These are phyloP conservation scores for Alligator sinensis DNA, from an alignment of 2,113 vertebrate species.

Conservation along the genomic window DNA sequence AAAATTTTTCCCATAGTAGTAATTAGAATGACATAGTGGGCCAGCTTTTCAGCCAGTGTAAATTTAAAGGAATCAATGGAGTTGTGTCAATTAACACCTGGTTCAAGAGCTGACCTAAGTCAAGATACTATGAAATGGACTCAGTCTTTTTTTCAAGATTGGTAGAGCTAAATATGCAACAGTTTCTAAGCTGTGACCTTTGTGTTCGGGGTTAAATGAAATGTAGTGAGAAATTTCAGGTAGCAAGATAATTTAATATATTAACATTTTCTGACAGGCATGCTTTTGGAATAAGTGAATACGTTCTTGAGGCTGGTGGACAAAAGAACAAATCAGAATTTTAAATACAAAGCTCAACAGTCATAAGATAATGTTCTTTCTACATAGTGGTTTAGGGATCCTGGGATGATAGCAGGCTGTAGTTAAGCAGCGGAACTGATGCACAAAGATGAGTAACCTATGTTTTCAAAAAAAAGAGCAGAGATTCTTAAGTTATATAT, in stretches of 20 bases:
- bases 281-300: background rate
- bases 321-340: slow-evolving; percentile 28
- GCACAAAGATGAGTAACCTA: slow-evolving; percentile 6
- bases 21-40: background rate
- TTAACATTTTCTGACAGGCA: slow-evolving; percentile 21
- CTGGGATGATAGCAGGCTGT: slow-evolving; percentile 74
- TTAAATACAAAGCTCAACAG: slow-evolving; percentile 63
- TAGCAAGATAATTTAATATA: background rate
- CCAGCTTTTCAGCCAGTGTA: slow-evolving; percentile 45
- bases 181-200: slow-evolving; percentile 3
- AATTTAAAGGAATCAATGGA: slow-evolving; percentile 47
- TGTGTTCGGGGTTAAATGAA: slow-evolving; percentile 15
- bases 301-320: background rate
- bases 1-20: slow-evolving; percentile 6
- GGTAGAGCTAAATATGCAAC: background rate
- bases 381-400: slow-evolving; percentile 72
- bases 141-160: background rate
- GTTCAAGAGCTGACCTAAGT: slow-evolving; percentile 38
- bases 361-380: slow-evolving; percentile 45
- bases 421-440: slow-evolving; percentile 65
- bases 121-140: slow-evolving; percentile 1
- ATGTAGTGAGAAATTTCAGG: background rate
- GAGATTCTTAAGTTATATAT: background rate
- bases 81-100: slow-evolving; percentile 36
- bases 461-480: background rate